Evolutionary conservation across 2,113 vertebrate genomes (phyloP), one percentile per base, ranked within the genome.

Genomic region (Malurus alboscapulatus): DNA sequence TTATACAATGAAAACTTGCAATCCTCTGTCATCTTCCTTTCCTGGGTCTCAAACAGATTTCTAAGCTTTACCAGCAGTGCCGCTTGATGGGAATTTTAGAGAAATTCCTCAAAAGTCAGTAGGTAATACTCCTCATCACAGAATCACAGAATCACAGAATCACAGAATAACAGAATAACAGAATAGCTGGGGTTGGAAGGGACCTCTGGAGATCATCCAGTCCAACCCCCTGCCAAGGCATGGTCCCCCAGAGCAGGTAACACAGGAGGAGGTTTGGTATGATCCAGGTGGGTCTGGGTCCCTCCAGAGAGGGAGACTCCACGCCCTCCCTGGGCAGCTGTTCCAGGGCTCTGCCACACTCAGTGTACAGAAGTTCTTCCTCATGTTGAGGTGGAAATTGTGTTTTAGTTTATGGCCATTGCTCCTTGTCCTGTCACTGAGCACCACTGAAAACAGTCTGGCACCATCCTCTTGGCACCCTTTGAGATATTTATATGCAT

Each of bases 11-110:
- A 61, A 36, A 38, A 74, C 62, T 81, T 72, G 53, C 77, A 69
- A 53, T 66, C 53, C 22, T 82, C 9, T 53, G 24, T 66, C 40
- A 51, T 92, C 80, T 75, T 63, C 22, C 30, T 57, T 61, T 81
- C 45, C 47, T 73, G 45, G n/a, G 20, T 66, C 69, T 79, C 54
- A 83, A 74, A 59, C 8, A 79, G 83, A 88, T 86, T 84, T 86
- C 34, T 71, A 66, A 87, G 79, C 34, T 79, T 94, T 85, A 75
- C n/a, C 57, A 87, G 86, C 48, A 59, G 32, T 66, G 71, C 62
- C 77, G 53, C 15, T 77, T 5, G 7, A 73, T 14, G 42, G 58
- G 50, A 71, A 59, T 78, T 84, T 40, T 34, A 78, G 48, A 61
- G 36, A 62, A 75, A 79, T 91, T 75, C 54, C 79, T 92, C 61